Evolutionary conservation across 2,113 vertebrate genomes (phyloP).

Genomic region (Poeciliopsis occidentalis): DNA sequence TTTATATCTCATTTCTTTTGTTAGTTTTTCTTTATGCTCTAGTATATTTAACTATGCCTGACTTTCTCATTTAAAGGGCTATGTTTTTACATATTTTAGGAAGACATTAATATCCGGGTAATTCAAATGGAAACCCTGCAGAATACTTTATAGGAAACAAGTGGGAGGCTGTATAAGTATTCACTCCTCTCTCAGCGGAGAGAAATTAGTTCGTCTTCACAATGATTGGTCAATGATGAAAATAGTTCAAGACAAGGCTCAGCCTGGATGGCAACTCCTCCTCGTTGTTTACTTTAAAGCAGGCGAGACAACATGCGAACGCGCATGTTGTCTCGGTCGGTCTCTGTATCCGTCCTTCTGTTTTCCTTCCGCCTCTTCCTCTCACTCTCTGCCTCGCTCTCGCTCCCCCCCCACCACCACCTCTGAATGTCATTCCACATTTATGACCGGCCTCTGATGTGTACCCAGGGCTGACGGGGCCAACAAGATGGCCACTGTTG

Average conservation of each 20-base stretch:
- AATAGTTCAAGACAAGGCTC: not conserved
- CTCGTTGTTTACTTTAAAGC: conserved; percentile 7
- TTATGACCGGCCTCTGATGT: conserved; percentile 70
- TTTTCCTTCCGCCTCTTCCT: not conserved
- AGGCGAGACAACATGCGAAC: not conserved
- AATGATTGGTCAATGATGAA: not conserved
- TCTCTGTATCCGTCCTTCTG: conserved; percentile 9
- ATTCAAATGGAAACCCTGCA: not conserved
- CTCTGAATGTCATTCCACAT: conserved; percentile 65
- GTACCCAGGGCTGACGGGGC: conserved; percentile 69
- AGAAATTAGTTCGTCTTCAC: not conserved
- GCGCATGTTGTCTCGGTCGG: conserved; percentile 8
- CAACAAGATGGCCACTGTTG: conserved; percentile 74
- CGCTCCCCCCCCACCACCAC: conserved; percentile 1
- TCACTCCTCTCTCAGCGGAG: too few species aligned
- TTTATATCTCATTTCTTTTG: too few species aligned
- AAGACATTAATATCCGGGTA: not conserved
- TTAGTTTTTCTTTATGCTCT: too few species aligned
- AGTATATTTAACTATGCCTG: not conserved
- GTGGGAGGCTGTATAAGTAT: too few species aligned
- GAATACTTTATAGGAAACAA: not conserved
- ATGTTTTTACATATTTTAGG: not conserved
- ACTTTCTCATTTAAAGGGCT: not conserved
- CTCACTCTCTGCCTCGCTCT: conserved; percentile 5
- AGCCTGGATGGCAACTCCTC: not conserved